Percentiles rank a stretch among this genome's conserved stretches.
phyloP scores from a whole-genome alignment of 1,140 invertebrate species.

The Hypsibius dujardini region DNA sequence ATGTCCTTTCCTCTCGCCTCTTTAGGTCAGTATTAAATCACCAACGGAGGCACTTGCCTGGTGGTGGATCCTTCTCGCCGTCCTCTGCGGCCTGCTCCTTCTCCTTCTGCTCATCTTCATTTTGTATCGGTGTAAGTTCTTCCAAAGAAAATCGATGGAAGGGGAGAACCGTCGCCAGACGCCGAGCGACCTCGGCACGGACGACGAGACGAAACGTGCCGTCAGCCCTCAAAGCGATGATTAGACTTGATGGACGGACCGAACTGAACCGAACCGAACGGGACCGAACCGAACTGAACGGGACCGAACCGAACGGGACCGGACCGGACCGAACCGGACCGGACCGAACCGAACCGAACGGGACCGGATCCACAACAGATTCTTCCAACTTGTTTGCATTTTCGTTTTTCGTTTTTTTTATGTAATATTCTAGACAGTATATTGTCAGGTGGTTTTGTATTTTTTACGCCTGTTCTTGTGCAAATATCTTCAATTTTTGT shows the following conservation, averaged over 20 bases:
- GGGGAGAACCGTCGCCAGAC: background rate
- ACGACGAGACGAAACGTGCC: background rate
- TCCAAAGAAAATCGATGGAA: background rate
- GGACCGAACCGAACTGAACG: background rate
- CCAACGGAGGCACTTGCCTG: background rate
- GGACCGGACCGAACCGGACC: too few relatives aligned
- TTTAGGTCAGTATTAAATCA: background rate
- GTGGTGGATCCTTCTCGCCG: constrained; percentile 4
- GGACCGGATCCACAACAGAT: background rate
- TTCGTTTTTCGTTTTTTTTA: background rate
- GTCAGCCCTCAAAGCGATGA: constrained; percentile 12
- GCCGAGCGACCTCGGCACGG: background rate
- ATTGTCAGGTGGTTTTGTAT: background rate
- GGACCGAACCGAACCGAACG: background rate
- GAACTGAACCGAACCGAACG: too few relatives aligned
- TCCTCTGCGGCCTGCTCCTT: background rate
- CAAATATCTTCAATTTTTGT: too few relatives aligned
- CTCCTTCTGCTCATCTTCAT: background rate
- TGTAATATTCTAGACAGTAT: background rate
- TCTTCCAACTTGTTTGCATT: background rate
- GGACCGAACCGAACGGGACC: too few relatives aligned
- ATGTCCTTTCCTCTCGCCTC: too few relatives aligned
- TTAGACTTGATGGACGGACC: background rate
- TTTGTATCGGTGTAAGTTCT: background rate
- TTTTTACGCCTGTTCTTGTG: too few relatives aligned